Evolutionary conservation across 1,140 invertebrate genomes (phyloP).

Genomic region (Zelostemma sp.): DNA sequence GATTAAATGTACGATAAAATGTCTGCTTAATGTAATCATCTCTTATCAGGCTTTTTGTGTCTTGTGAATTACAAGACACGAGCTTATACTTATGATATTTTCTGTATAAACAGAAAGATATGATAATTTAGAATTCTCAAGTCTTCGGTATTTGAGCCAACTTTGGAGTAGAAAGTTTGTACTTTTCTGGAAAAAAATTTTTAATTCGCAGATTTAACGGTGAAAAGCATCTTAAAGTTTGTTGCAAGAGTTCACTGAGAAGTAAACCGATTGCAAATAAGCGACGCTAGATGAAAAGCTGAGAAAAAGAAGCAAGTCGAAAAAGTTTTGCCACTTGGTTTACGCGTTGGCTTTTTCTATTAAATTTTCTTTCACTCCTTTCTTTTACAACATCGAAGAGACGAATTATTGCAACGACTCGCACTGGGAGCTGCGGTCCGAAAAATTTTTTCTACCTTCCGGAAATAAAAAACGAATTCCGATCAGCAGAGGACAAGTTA

Average conservation of each 20-base stretch:
- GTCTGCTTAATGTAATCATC: background rate
- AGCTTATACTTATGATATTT: too few relatives aligned
- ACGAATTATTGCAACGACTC: too few relatives aligned
- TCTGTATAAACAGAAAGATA: background rate
- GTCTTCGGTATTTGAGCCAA: background rate
- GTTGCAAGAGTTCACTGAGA: slow-evolving; percentile 2
- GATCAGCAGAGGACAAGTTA: too few relatives aligned
- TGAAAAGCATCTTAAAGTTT: background rate
- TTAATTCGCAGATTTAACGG: background rate
- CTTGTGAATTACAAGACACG: too few relatives aligned
- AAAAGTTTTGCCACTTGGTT: background rate
- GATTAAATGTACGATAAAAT: background rate
- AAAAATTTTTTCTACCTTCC: too few relatives aligned
- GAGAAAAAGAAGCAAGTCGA: background rate
- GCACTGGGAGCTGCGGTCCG: background rate
- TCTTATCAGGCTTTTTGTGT: too few relatives aligned
- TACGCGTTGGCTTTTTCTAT: slow-evolving; percentile 1
- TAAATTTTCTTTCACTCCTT: slow-evolving; percentile 6
- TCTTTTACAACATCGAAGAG: too few relatives aligned
- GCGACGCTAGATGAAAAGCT: slow-evolving; percentile 1
- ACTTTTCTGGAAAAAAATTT: background rate
- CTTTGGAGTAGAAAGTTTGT: background rate
- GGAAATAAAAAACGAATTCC: too few relatives aligned
- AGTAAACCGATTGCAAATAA: slow-evolving; percentile 1
- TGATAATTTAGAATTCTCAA: background rate